A percentile compares a stretch with the other conserved stretches of the same genome.
These are phyloP conservation scores for Melanotaenia nigrans DNA, from an alignment of 2,797 vertebrate species.

Conservation along the genomic window DNA sequence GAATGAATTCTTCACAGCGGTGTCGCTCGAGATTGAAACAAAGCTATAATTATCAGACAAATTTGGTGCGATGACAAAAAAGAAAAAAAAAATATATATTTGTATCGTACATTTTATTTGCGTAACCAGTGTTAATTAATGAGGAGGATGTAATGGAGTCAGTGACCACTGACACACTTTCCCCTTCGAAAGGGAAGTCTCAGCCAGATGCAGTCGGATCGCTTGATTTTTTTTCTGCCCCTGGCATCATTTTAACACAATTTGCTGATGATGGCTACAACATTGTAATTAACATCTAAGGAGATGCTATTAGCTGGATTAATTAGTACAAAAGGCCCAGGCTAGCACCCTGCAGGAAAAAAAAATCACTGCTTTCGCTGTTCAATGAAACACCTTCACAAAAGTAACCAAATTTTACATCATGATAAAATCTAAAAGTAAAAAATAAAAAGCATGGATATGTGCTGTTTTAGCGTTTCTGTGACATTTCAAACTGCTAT, in stretches of 20 bases:
- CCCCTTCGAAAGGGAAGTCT: constrained; percentile 48
- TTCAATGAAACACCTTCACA: constrained; percentile 58
- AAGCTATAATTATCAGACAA: neutral
- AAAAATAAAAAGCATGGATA: neutral
- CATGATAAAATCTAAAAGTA: constrained; percentile 18
- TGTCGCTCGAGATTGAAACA: neutral
- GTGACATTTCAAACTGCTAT: neutral
- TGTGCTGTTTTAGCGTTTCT: constrained; percentile 15
- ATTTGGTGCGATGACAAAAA: neutral
- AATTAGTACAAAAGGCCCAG: constrained; percentile 74
- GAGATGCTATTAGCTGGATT: constrained; percentile 59
- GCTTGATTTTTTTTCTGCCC: constrained; percentile 3
- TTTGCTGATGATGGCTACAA: neutral
- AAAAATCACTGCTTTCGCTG: constrained; percentile 67
- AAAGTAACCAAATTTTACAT: constrained; percentile 59
- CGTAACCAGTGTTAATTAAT: constrained; percentile 68
- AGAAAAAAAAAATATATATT: neutral
- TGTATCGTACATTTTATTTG: constrained; percentile 33
- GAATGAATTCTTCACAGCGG: constrained; percentile 17
- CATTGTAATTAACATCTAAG: constrained; percentile 30
- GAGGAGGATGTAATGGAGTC: constrained; percentile 73
- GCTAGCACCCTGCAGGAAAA: constrained; percentile 64
- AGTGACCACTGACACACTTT: constrained; percentile 70
- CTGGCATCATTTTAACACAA: constrained; percentile 26
- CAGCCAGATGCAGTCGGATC: constrained; percentile 48